Evolutionary conservation across 2,113 vertebrate genomes (phyloP).

Genomic region (Psittacula cyanocephala): DNA sequence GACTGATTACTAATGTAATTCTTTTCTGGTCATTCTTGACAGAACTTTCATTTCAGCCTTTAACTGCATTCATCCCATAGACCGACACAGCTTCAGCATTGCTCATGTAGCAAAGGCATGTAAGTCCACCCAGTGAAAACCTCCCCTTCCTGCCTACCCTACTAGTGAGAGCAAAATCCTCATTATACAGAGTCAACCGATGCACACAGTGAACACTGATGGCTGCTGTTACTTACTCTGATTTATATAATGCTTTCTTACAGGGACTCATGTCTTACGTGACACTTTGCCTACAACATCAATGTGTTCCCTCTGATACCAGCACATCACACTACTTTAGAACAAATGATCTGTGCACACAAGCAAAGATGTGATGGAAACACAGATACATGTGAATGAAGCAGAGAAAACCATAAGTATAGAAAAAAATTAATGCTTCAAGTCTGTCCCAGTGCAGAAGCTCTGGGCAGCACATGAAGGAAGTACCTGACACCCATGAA

Average conservation of each 20-base stretch:
- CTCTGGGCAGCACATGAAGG: background rate
- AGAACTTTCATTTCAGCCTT: background rate
- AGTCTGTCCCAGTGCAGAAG: background rate
- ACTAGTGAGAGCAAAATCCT: background rate
- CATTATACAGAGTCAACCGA: background rate
- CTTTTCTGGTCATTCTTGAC: background rate
- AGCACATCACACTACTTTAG: background rate
- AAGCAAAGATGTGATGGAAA: background rate
- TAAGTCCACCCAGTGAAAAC: background rate
- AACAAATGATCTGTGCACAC: background rate
- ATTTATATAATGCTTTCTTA: background rate
- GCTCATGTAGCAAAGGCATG: background rate
- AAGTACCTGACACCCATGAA: background rate
- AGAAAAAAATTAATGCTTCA: background rate
- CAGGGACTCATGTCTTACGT: background rate
- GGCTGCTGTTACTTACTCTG: background rate
- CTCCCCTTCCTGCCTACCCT: background rate
- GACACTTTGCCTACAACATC: background rate
- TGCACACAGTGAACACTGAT: background rate
- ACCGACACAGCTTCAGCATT: background rate
- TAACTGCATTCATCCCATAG: background rate
- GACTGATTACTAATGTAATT: background rate
- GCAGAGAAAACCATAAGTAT: background rate
- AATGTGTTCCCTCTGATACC: background rate
- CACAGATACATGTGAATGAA: background rate